These are phyloP conservation scores for Amazona guildingii DNA, from an alignment of 2,113 vertebrate species.

Conservation along the genomic window DNA sequence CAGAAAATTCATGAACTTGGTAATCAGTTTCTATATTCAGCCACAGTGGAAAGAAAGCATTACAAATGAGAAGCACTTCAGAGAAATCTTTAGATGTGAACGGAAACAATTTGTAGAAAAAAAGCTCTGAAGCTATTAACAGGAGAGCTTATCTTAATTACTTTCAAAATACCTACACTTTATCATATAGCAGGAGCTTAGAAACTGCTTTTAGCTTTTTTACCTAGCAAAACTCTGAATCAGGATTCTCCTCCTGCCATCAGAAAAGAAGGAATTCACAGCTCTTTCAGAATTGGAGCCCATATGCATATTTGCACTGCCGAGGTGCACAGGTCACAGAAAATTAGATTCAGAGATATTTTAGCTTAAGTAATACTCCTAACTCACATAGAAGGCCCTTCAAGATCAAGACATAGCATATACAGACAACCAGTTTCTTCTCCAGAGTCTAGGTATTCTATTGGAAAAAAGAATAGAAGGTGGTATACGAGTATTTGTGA, in stretches of 20 bases:
- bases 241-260: neutral
- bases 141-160: conserved; percentile 49
- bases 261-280: neutral
- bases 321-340: neutral
- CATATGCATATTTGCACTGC: fast-evolving
- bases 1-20: conserved; percentile 53
- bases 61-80: conserved; percentile 47
- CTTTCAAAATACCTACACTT: conserved; percentile 35
- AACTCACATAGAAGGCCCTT: neutral
- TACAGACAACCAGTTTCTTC: neutral
- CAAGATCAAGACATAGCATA: neutral
- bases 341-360: neutral
- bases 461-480: neutral
- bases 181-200: neutral
- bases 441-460: neutral
- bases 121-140: conserved; percentile 25
- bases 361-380: neutral
- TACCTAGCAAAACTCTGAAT: neutral
- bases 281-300: neutral
- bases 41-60: conserved; percentile 15
- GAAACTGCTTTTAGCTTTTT: neutral
- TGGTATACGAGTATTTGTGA: neutral
- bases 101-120: conserved; percentile 26
- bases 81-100: conserved; percentile 41
- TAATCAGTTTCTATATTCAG: conserved; percentile 64